Evolutionary conservation across 2,113 vertebrate species (phyloP), one percentile per base, ranked within the genome.

Genomic region (Leuciscus idus): DNA sequence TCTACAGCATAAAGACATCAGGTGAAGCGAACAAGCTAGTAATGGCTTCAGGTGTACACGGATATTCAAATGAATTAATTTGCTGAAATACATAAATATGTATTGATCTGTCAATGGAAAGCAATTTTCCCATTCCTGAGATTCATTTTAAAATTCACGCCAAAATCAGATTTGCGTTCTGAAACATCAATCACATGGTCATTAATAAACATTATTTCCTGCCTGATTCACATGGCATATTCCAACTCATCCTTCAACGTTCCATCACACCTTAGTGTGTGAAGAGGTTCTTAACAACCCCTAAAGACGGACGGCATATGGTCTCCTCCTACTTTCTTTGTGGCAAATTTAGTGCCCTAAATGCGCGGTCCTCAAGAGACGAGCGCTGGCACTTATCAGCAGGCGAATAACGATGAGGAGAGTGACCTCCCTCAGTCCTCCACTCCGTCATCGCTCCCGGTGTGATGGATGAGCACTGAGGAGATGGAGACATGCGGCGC

Each of bases 401-500:
- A 64, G 28, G 7, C 33, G 79, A 81, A 76, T 73, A 64, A 74
- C 85, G 87, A 91, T 87, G 89, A 90, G 90, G 30, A 84, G 72
- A 84, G 57, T 83, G 74, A 85, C 89, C 90, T 87, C 89, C 83
- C 88, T 90, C 89, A 89, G 91, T 86, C 90, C 88, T 91, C 87
- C 86, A 30, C 81, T 88, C 81, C 89, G 90, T 39, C 91, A 74
- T 86, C 89, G 90, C 76, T 93, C 93, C 92, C 90, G 78, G 70
- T 81, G 92, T 94, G 94, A 95, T 95, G 91, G 93, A 95, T 95
- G 93, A 94, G 92, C 87, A 57, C 33, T 80, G 81, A 86, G 62
- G 87, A 87, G 62, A 33, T 84, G 48, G 87, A 91, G 92, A 93
- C 94, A 93, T 90, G 90, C 88, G 81, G 87, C 43, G 92, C 91